Evolutionary conservation across 2,888 invertebrate genomes (phyloP), one percentile per base, ranked within the genome.

Genomic region (Chloromyia formosa): DNA sequence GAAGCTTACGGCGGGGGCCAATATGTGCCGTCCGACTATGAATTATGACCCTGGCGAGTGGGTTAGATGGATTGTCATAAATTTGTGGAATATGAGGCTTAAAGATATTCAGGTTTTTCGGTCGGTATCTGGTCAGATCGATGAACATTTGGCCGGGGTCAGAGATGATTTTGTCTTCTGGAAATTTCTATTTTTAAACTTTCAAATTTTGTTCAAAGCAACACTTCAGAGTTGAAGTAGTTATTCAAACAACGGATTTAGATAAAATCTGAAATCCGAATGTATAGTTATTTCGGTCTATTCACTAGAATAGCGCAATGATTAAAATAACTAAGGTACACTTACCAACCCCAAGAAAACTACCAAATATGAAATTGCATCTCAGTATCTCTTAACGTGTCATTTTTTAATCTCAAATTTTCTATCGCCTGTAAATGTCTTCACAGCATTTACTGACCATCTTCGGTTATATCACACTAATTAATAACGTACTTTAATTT

Each of bases 91-190:
- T 69, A 68, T 68, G 45, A 68, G 61, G n/a, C 16, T 54, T n/a
- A n/a, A n/a, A n/a, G 22, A 66, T 58, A 71, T 58, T 71, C 56
- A 71, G 71, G 56, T 71, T 71, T 71, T 56, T 71, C 56, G 54
- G 69, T 69, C 56, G 69, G n/a, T n/a, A n/a, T n/a, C n/a, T n/a
- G n/a, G n/a, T n/a, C n/a, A n/a, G 18, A 5, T 27, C 61, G 61
- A 35, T 54, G 14, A 16, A 2, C 12, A 61, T 64, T 64, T 64
- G n/a, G 45, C n/a, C 45, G 66, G 45, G 66, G 66, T 66, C 66
- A 66, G 45, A 66, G 20, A 66, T 66, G 66, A 22, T 66, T 66
- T 66, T 23, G 45, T 66, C 49, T 66, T 66, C 18, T 3, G 9
- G 45, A 20, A 23, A 66, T 66, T 66, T 49, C 22, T 49, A 66